phyloP scores from a whole-genome alignment of 2,113 vertebrate species.

The Corvus moneduloides region DNA sequence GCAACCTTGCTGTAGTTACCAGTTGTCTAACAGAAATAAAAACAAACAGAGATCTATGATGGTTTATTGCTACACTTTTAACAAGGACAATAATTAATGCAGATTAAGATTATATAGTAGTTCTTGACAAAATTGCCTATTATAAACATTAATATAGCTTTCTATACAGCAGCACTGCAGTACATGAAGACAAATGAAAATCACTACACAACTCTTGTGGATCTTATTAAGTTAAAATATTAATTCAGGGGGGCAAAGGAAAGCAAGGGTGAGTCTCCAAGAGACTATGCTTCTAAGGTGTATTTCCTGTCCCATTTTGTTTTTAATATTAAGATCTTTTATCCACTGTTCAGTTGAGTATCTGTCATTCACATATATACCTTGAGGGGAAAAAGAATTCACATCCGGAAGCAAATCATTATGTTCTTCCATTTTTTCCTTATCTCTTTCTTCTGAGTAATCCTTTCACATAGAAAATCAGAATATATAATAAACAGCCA shows the following conservation, averaged over 20 bases:
- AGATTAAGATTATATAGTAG: slow-evolving; percentile 38
- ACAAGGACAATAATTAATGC: slow-evolving; percentile 69
- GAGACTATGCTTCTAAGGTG: neutral
- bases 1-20: slow-evolving; percentile 13
- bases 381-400: slow-evolving; percentile 22
- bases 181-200: slow-evolving; percentile 27
- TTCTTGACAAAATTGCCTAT: slow-evolving; percentile 51
- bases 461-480: slow-evolving; percentile 54
- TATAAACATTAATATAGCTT: slow-evolving; percentile 60
- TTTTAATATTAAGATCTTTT: slow-evolving; percentile 65
- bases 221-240: slow-evolving; percentile 58
- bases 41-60: slow-evolving; percentile 43
- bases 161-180: slow-evolving; percentile 10
- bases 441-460: slow-evolving; percentile 49
- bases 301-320: slow-evolving; percentile 26
- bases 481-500: slow-evolving; percentile 37
- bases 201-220: neutral
- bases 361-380: neutral
- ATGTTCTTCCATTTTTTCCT: neutral
- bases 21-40: slow-evolving; percentile 14
- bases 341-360: slow-evolving; percentile 36
- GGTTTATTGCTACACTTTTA: slow-evolving; percentile 6
- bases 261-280: slow-evolving; percentile 45
- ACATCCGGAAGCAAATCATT: slow-evolving; percentile 53
- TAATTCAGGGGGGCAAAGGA: slow-evolving; percentile 52